Evolutionary conservation across 2,797 vertebrate genomes (phyloP).

Genomic region (Ficedula albicollis): DNA sequence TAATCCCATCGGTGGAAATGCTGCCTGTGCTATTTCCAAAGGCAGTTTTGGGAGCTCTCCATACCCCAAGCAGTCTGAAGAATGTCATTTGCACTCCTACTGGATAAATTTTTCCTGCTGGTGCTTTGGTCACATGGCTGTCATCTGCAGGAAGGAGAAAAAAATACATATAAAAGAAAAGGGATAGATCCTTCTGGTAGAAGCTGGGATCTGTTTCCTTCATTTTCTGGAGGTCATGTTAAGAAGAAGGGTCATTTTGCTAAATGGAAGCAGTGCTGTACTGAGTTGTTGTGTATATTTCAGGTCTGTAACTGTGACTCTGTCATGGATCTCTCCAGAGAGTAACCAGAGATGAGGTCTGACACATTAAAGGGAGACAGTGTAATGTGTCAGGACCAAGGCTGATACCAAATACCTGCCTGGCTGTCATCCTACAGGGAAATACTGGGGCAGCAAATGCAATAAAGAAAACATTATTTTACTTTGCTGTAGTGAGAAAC

Average conservation of each 20-base stretch:
- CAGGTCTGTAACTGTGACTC: neutral
- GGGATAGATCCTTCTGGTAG: neutral
- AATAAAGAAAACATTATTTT: neutral
- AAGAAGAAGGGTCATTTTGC: neutral
- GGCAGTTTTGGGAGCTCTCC: slow-evolving; percentile 55
- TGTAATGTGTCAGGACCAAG: neutral
- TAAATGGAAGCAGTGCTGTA: neutral
- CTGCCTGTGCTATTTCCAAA: slow-evolving; percentile 41
- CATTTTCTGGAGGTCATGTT: neutral
- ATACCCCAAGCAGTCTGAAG: slow-evolving; percentile 21
- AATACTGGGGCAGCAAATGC: neutral
- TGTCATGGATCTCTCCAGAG: neutral
- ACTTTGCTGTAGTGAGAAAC: neutral
- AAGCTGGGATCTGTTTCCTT: neutral
- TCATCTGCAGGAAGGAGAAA: neutral
- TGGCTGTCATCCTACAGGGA: neutral
- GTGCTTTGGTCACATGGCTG: neutral
- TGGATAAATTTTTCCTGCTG: slow-evolving; percentile 16
- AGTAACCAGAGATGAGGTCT: neutral
- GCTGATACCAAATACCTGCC: neutral
- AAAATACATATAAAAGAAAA: neutral
- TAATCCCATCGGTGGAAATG: slow-evolving; percentile 44
- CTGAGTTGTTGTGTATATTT: neutral
- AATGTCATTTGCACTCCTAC: neutral
- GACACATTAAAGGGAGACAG: neutral